phyloP scores from a whole-genome alignment of 2,113 vertebrate genomes.

The Cyphomyrus discorhynchus region DNA sequence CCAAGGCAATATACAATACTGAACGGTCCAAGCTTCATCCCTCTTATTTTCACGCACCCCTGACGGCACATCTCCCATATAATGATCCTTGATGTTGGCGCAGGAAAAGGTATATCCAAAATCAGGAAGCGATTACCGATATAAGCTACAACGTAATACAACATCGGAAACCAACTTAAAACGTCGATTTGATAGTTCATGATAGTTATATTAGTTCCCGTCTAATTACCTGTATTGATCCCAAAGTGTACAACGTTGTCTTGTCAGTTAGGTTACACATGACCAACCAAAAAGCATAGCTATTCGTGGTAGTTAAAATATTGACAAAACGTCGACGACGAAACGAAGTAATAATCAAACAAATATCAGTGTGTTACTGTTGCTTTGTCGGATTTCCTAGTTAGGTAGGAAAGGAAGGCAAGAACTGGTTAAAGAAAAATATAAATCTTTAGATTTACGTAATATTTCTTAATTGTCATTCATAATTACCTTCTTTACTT shows the following conservation, averaged over 20 bases:
- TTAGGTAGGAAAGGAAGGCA: not conserved
- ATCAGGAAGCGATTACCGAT: not conserved
- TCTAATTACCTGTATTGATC: not conserved
- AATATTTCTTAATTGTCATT: not conserved
- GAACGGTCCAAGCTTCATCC: not conserved
- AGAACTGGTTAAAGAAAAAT: not conserved
- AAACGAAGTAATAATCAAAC: not conserved
- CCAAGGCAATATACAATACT: not conserved
- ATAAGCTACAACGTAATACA: not conserved
- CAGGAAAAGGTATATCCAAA: not conserved
- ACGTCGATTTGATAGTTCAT: not conserved
- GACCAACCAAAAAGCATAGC: not conserved
- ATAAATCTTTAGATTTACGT: not conserved
- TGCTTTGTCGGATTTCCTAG: not conserved
- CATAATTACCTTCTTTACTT: conserved; percentile 86
- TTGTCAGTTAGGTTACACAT: not conserved
- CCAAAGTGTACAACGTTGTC: not conserved
- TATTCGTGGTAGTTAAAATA: not conserved
- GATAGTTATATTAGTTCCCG: not conserved
- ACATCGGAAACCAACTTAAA: not conserved
- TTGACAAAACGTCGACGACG: not conserved
- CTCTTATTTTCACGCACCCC: not conserved
- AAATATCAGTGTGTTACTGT: not conserved
- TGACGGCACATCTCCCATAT: not conserved
- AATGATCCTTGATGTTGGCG: not conserved